phyloP scores from a whole-genome alignment of 2,888 invertebrate species.

The Luffia ferchaultella region DNA sequence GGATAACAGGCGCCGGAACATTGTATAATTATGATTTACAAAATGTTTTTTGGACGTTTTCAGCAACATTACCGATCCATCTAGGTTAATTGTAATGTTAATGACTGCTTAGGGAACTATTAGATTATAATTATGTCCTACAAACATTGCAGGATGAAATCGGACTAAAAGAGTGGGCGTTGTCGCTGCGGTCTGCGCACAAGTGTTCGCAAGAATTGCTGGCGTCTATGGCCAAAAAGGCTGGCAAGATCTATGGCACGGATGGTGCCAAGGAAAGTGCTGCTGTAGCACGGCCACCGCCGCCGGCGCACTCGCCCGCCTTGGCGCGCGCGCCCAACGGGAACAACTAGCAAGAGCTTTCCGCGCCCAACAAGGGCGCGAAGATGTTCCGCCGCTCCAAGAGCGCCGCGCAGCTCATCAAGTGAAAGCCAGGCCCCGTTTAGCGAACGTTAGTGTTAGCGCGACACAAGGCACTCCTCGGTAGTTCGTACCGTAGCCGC shows the following conservation, averaged over 20 bases:
- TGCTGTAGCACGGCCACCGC: conserved; percentile 28
- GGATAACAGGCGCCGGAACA: no score
- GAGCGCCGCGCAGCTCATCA: conserved; percentile 63
- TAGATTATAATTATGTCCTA: no score
- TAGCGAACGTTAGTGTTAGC: background rate
- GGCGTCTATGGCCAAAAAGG: conserved; percentile 97
- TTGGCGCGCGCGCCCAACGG: conserved; percentile 43
- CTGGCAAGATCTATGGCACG: conserved; percentile 98
- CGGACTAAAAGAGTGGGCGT: conserved; percentile 97
- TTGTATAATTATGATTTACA: no score
- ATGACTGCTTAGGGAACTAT: no score
- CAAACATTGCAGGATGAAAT: conserved; percentile 98
- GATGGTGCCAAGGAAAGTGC: conserved; percentile 47
- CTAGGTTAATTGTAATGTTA: no score
- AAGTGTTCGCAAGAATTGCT: conserved; percentile 95
- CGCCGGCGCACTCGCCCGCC: conserved; percentile 24
- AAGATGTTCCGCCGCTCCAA: conserved; percentile 67
- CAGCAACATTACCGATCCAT: no score
- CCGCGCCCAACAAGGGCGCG: conserved; percentile 59
- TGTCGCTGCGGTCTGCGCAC: conserved; percentile 94
- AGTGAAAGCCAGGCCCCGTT: conserved; percentile 33
- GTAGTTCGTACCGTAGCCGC: conserved; percentile 31
- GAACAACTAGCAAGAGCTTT: conserved; percentile 58
- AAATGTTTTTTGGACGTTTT: no score
- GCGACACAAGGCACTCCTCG: conserved; percentile 14